These are phyloP conservation scores for Aselliscus stoliczkanus DNA, from an alignment of 2,797 vertebrate genomes.

Conservation along the genomic window DNA sequence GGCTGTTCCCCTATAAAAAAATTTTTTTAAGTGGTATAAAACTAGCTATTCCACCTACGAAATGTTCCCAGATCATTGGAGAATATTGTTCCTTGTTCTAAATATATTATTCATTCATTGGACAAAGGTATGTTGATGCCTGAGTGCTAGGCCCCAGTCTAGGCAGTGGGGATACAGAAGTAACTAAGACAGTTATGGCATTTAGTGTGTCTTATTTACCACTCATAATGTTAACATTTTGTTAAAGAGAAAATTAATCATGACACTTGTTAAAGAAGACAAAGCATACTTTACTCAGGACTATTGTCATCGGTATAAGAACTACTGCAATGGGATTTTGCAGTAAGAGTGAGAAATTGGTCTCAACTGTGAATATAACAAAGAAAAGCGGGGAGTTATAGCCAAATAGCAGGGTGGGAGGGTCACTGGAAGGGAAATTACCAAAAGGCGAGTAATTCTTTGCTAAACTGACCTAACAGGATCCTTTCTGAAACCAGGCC, in stretches of 20 bases:
- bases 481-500: background rate
- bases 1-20: too few relatives aligned
- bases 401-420: background rate
- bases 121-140: background rate
- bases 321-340: background rate
- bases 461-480: background rate
- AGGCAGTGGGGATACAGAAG: background rate
- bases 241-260: background rate
- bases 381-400: background rate
- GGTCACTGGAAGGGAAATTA: background rate
- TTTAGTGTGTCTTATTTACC: background rate
- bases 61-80: background rate
- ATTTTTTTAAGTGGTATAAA: background rate
- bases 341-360: background rate
- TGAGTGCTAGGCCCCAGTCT: background rate
- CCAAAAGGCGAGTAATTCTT: background rate
- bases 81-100: background rate
- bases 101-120: background rate
- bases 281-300: background rate
- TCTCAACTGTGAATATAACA: background rate
- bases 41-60: background rate
- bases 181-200: background rate
- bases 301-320: background rate
- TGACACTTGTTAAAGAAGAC: background rate
- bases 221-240: background rate